Conservation (phyloP, 2,888 invertebrate genomes). For the Andrena chrysosceles region DNA sequence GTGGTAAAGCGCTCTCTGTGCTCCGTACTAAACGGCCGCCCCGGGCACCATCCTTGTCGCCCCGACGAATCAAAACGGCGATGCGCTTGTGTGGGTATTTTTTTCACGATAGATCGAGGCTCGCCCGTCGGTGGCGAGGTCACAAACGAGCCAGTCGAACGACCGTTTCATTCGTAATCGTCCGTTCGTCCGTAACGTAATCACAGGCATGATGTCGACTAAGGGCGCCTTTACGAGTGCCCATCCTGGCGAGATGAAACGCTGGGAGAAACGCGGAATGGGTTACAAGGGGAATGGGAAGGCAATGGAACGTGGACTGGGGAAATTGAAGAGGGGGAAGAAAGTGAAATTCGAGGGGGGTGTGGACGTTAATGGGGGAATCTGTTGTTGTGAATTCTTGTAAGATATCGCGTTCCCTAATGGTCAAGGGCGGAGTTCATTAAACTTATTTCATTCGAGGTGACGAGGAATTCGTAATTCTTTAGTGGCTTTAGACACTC, state of each 20-base stretch:
- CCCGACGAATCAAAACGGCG: slow-evolving; percentile 17
- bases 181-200: slow-evolving; percentile 11
- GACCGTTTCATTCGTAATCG: slow-evolving; percentile 6
- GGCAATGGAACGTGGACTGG: not conserved
- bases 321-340: too few species aligned
- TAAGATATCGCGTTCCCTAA: too few species aligned
- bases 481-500: too few species aligned
- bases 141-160: not conserved
- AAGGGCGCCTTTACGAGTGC: slow-evolving; percentile 1
- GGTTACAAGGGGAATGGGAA: not conserved
- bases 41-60: slow-evolving; percentile 22
- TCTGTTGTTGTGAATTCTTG: too few species aligned
- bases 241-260: not conserved
- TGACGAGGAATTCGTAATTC: too few species aligned
- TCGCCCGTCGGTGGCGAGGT: not conserved
- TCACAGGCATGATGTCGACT: not conserved
- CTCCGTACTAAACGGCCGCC: slow-evolving; percentile 5
- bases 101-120: not conserved
- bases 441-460: too few species aligned
- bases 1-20: slow-evolving; percentile 2
- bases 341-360: too few species aligned
- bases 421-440: too few species aligned
- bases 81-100: too few species aligned
- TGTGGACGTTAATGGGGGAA: too few species aligned
- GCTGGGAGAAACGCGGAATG: not conserved